phyloP scores from a whole-genome alignment of 2,797 vertebrate species.

The Helarctos malayanus region DNA sequence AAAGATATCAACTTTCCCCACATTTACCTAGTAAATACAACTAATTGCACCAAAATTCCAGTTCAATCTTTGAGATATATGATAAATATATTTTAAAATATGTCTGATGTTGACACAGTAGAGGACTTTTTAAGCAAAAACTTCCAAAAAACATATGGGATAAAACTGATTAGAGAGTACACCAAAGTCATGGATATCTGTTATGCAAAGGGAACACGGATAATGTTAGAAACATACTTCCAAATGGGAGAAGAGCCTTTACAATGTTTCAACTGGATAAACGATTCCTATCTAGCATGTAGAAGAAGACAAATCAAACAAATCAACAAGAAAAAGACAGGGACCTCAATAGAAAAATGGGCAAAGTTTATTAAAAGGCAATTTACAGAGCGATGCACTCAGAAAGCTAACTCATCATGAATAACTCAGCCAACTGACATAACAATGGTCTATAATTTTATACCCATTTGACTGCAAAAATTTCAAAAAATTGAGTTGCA shows the following conservation, averaged over 20 bases:
- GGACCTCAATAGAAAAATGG: background rate
- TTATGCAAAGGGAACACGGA: background rate
- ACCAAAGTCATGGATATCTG: background rate
- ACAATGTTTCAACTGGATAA: background rate
- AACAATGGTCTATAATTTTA: background rate
- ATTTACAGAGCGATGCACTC: background rate
- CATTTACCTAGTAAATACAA: background rate
- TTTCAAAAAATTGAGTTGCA: background rate
- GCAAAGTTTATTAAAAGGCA: background rate
- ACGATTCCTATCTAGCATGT: background rate
- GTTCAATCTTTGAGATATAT: background rate
- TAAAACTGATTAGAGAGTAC: constrained; percentile 17
- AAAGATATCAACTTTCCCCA: background rate
- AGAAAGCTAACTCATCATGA: background rate
- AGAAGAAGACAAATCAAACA: background rate
- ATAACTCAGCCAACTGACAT: background rate
- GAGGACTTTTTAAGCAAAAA: constrained; percentile 6
- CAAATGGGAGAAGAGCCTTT: constrained; percentile 10
- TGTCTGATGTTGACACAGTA: background rate
- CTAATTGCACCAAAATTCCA: constrained; percentile 5
- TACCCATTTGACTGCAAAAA: background rate
- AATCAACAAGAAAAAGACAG: background rate
- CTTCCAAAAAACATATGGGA: background rate
- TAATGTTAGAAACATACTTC: constrained; percentile 1
- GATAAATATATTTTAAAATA: constrained; percentile 53